Evolutionary conservation across 1,140 invertebrate species (phyloP).

Genomic region (Nasonia giraulti): DNA sequence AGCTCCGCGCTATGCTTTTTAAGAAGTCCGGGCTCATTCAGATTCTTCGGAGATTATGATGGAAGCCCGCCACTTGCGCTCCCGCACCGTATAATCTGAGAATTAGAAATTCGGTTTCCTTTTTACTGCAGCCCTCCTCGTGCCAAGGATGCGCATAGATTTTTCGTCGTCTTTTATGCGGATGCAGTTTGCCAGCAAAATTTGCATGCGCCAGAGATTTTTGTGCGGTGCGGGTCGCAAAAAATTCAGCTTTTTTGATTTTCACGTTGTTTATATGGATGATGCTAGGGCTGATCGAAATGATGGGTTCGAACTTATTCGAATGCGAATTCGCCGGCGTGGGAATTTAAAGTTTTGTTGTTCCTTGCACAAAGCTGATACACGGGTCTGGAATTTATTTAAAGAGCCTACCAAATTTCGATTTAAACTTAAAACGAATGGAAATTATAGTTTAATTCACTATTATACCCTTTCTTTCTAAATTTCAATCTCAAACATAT

Average conservation of each 20-base stretch:
- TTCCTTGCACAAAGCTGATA: not conserved
- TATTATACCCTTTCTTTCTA: no score
- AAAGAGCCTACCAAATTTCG: no score
- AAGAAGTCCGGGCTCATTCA: conserved; percentile 66
- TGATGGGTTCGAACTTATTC: no score
- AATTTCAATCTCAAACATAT: no score
- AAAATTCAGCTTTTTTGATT: conserved; percentile 3
- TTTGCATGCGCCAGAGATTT: conserved; percentile 32
- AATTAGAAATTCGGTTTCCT: conserved; percentile 47
- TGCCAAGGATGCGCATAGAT: conserved; percentile 2
- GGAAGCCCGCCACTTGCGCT: conserved; percentile 61
- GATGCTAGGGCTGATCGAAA: not conserved
- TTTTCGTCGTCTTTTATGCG: not conserved
- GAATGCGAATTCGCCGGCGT: not conserved
- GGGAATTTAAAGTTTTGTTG: not conserved
- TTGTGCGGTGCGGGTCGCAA: not conserved
- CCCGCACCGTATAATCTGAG: conserved; percentile 65
- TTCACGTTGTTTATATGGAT: not conserved
- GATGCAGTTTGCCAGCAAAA: conserved; percentile 7
- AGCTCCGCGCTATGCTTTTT: conserved; percentile 34
- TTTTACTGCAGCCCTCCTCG: conserved; percentile 17
- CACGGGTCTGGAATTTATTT: no score
- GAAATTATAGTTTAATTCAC: no score
- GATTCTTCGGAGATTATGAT: conserved; percentile 73
- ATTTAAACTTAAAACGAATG: no score